Base-by-base conservation (phyloP, 35 echinoderm and acorn worm genomes). In the Ophioderma brevispina region DNA sequence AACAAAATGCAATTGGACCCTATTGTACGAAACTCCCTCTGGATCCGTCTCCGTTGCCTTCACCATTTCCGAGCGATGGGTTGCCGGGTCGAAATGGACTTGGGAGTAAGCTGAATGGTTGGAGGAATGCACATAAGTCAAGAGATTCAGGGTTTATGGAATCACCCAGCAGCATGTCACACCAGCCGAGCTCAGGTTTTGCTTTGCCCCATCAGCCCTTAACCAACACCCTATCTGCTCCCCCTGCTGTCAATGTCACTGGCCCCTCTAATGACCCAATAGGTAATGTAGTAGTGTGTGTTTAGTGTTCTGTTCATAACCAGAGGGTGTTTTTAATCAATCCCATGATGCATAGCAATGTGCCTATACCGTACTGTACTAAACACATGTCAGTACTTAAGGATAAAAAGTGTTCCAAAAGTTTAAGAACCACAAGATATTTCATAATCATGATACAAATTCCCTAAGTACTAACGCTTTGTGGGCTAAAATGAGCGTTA, bases 201-300 rank as follows among this genome's bases (percentile, higher is more conserved):
- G 28, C 30, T 23, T 52, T 85, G 83, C 83, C 83, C n/a, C 97
- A 99, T 43, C 91, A 90, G 36, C 87, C 91, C 36, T n/a, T 99
- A 18, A 91, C 91, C 34, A 84, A 86, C 52, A 95, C 94, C 23
- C 39, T 93, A 70, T 99, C 97, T n/a, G n/a, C n/a, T 40, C 97
- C 97, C 39, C 97, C 97, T 32, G 97, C 91, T 80, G 90, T 99
- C 15, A 99, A 99, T 80, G 92, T 92, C 8, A 87, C 87, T 56
- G 89, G n/a, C 14, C 87, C 94, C 34, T 82, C 91, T 70, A 93
- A 93, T 40, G 92, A 93, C 46, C 31, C 85, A 35, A 76, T 82
- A 76, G 78, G 93, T 95, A 87, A 39, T 15, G 59, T 70, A 70
- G 59, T 70, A 15, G 8, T 46, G 41, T n/a, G 41, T 46, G 41